Base-by-base conservation (phyloP, 1,140 invertebrate species). In the Psix sp. region DNA sequence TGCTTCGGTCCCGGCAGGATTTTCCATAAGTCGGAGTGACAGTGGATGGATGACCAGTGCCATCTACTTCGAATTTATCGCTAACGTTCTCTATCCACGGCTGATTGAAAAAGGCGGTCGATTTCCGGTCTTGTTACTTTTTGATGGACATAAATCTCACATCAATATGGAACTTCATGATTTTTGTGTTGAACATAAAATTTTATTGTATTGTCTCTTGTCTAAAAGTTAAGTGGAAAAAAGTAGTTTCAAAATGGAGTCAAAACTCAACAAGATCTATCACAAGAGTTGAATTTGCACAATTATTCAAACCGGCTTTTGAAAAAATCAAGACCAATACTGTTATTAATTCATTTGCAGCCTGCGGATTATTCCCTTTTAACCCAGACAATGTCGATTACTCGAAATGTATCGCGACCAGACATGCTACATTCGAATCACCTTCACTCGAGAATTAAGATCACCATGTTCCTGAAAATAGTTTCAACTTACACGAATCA, bases 291-390 rank as follows among this genome's bases (percentile, higher is more conserved):
- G 59, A 80, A 16, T 83, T 84, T 66, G 78, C 78, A 13, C 71
- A 74, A 11, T n/a, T 86, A 15, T 77, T 87, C 16, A 45, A 80
- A 48, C 39, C 46, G 24, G 76, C 77, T 6, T 75, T 29, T n/a
- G 77, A 5, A 33, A 57, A 29, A 40, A 70, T 72, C n/a, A 62
- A 70, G 26, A 46, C 45, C 15, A 67, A 78, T 49, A 79, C 46
- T 6, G 70, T 86, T n/a, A n/a, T n/a, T n/a, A n/a, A n/a, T n/a
- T n/a, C n/a, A n/a, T n/a, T 86, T 75, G 51, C 62, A 72, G 51
- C 26, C 21, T 81, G 76, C 73, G 84, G 84, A 20, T n/a, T 85
- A 2, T 82, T 42, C 68, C 84, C 83, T 1, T 83, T 81, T 33
- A 62, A 84, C 56, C 63, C 76, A 7, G 52, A 82, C 38, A 60